A percentile compares a stretch with the other conserved stretches of the same genome.
These are phyloP conservation scores for Chrysochloris asiatica DNA, from an alignment of 2,113 vertebrate species.

Conservation along the genomic window DNA sequence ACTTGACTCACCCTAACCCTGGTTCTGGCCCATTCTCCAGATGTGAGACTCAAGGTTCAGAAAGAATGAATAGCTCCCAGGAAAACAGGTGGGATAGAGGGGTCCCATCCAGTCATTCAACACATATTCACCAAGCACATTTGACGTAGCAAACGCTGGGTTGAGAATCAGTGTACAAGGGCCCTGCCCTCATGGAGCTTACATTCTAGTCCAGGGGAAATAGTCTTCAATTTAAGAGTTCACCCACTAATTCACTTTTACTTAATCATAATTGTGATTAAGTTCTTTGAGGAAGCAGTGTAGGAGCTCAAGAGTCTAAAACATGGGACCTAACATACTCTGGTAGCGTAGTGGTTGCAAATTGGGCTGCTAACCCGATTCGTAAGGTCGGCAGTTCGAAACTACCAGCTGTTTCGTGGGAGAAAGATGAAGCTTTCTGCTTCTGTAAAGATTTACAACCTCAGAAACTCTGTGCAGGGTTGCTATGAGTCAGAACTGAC, in stretches of 20 bases:
- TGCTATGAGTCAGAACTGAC: no score
- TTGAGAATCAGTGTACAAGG: not conserved
- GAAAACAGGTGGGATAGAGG: not conserved
- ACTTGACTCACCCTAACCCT: no score
- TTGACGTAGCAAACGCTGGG: rapidly evolving
- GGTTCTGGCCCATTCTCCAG: not conserved
- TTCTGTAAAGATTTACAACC: no score
- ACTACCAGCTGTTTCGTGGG: no score
- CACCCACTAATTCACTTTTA: not conserved
- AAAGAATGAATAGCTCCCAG: not conserved
- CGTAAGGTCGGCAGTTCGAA: no score
- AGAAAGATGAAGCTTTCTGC: no score
- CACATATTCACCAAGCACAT: not conserved
- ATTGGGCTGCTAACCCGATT: no score
- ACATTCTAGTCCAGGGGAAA: not conserved
- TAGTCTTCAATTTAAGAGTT: not conserved
- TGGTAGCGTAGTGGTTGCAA: no score
- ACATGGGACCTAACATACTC: not conserved
- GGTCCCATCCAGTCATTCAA: no score
- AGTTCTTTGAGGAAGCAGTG: not conserved
- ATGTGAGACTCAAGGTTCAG: not conserved
- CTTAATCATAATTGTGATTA: not conserved
- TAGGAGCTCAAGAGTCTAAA: not conserved
- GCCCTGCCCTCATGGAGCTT: not conserved
- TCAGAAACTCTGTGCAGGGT: no score